These are phyloP conservation scores for Hipparchia semele DNA, from an alignment of 2,888 invertebrate genomes.

Conservation along the genomic window DNA sequence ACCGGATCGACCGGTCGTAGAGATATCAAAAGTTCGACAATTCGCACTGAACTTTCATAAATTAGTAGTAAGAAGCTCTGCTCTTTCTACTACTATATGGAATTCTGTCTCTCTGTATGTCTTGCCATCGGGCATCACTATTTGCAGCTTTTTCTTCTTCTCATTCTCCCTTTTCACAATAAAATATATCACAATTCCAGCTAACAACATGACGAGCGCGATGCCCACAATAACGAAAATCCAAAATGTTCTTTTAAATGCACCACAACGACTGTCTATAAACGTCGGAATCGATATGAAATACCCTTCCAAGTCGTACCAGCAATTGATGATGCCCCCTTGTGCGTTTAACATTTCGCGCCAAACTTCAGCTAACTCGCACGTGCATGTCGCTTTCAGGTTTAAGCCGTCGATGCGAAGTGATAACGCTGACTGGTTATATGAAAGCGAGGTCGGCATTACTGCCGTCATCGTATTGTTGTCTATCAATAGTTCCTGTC, in stretches of 20 bases:
- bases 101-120: slow-evolving; percentile 94
- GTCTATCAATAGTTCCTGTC: slow-evolving; percentile 83
- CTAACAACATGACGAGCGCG: slow-evolving; percentile 68
- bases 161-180: slow-evolving; percentile 77
- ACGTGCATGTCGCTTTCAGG: slow-evolving; percentile 84
- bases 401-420: slow-evolving; percentile 83
- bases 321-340: slow-evolving; percentile 67
- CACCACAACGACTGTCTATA: slow-evolving; percentile 68
- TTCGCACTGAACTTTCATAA: slow-evolving; percentile 69
- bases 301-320: slow-evolving; percentile 69
- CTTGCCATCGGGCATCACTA: slow-evolving; percentile 91
- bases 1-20: slow-evolving; percentile 21
- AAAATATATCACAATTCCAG: slow-evolving; percentile 75
- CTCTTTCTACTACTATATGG: slow-evolving; percentile 92
- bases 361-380: slow-evolving; percentile 72
- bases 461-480: slow-evolving; percentile 84
- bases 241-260: slow-evolving; percentile 75
- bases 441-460: slow-evolving; percentile 82
- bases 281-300: slow-evolving; percentile 69
- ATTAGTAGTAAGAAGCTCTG: slow-evolving; percentile 91
- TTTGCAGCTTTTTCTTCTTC: slow-evolving; percentile 84
- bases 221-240: slow-evolving; percentile 76
- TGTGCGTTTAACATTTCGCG: slow-evolving; percentile 61
- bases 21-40: slow-evolving; percentile 48
- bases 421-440: slow-evolving; percentile 81